A percentile compares a stretch with the other conserved stretches of the same genome.
These are phyloP conservation scores for Nephila pilipes DNA, from an alignment of 1,140 invertebrate species.

Conservation along the genomic window DNA sequence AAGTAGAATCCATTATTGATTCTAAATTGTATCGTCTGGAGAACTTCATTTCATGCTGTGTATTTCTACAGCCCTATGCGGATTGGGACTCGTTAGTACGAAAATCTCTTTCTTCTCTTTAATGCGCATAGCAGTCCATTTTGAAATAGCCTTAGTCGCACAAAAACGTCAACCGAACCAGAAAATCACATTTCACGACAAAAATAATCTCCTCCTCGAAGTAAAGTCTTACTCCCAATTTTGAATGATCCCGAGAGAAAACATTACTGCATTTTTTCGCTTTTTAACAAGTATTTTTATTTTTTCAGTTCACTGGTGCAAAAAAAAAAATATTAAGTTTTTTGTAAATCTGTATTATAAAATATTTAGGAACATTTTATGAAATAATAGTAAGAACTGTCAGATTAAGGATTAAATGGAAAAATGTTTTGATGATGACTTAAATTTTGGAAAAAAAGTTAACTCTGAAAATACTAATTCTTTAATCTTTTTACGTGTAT, in stretches of 20 bases:
- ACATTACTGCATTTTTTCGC: background rate
- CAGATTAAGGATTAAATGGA: background rate
- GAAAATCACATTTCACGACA: conserved; percentile 14
- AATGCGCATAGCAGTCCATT: background rate
- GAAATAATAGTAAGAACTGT: background rate
- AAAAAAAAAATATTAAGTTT: background rate
- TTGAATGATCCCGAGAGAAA: background rate
- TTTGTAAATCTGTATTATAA: background rate
- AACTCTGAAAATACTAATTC: background rate
- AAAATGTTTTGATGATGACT: background rate
- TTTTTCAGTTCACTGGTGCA: background rate
- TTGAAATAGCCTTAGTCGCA: background rate
- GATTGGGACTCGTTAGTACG: background rate
- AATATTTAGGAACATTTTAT: background rate
- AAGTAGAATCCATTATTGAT: background rate
- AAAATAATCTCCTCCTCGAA: background rate
- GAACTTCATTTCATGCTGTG: background rate
- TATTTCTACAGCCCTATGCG: background rate
- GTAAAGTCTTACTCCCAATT: background rate
- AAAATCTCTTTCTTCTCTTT: background rate
- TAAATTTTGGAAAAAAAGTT: background rate
- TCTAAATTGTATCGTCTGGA: background rate
- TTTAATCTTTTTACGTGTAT: too few relatives aligned
- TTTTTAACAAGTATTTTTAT: background rate
- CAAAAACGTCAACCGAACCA: background rate